A percentile compares a stretch with the other conserved stretches of the same genome.
phyloP scores from a whole-genome alignment of 2,888 invertebrate genomes.

The Caenorhabditis imperialis region DNA sequence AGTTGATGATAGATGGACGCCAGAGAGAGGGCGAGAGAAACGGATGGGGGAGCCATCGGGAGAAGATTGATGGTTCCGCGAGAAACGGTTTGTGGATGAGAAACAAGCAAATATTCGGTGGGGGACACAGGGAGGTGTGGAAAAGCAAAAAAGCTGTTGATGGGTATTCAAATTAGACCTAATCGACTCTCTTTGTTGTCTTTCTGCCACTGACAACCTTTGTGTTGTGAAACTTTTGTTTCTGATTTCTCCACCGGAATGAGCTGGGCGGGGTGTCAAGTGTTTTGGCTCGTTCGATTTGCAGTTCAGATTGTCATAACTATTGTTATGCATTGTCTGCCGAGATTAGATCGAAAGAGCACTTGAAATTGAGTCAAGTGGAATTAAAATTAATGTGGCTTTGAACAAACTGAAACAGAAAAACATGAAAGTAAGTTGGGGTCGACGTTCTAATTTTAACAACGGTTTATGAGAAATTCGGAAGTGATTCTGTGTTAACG shows the following conservation, averaged over 20 bases:
- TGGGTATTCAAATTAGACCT: slow-evolving; percentile 18
- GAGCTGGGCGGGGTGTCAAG: slow-evolving; percentile 2
- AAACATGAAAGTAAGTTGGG: no score
- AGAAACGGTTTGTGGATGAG: slow-evolving; percentile 9
- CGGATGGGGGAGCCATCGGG: slow-evolving; percentile 29
- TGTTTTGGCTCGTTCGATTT: not conserved
- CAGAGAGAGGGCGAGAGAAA: slow-evolving; percentile 5
- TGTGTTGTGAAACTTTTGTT: slow-evolving; percentile 1
- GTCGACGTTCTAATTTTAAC: no score
- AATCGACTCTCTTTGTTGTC: slow-evolving; percentile 37
- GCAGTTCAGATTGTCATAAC: no score
- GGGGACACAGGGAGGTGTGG: not conserved
- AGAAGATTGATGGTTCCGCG: slow-evolving; percentile 29
- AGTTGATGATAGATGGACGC: slow-evolving; percentile 45
- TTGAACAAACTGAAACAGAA: no score
- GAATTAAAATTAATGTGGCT: no score
- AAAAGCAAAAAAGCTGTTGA: not conserved
- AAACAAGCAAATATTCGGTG: slow-evolving; percentile 8
- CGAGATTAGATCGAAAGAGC: no score
- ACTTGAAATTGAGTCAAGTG: no score
- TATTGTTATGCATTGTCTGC: no score
- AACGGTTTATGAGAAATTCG: no score
- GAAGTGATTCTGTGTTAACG: no score
- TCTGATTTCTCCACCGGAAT: not conserved
- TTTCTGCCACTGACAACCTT: slow-evolving; percentile 13